phyloP scores from a whole-genome alignment of 2,888 invertebrate species.

The Rhyacophila evoluta region DNA sequence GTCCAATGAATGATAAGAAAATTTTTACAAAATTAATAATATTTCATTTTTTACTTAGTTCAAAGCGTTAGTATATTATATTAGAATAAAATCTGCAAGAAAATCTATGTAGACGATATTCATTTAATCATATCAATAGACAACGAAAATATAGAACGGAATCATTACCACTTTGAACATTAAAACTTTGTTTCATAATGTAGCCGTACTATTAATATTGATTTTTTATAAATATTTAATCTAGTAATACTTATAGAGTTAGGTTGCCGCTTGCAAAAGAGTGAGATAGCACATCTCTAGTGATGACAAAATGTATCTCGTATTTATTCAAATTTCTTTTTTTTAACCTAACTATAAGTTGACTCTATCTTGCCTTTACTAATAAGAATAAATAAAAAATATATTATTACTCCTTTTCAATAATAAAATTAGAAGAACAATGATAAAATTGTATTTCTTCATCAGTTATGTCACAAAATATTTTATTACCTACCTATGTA shows the following conservation, averaged over 20 bases:
- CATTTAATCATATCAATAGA: constrained; percentile 22
- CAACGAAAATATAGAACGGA: neutral
- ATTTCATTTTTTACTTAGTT: too few species aligned
- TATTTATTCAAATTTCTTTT: neutral
- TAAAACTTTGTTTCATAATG: neutral
- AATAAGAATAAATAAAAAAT: constrained; percentile 2
- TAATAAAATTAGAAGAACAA: neutral
- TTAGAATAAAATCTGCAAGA: too few species aligned
- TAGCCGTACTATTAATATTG: neutral
- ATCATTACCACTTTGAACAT: neutral
- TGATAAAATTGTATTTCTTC: neutral
- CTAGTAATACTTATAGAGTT: neutral
- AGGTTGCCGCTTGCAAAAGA: neutral
- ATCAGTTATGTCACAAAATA: constrained; percentile 11
- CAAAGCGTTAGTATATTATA: too few species aligned
- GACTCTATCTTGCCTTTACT: constrained; percentile 22
- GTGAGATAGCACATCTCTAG: neutral
- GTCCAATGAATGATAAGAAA: too few species aligned
- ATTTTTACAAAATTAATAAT: too few species aligned
- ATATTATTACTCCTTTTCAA: constrained; percentile 2
- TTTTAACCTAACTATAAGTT: neutral
- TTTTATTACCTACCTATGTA: constrained; percentile 10
- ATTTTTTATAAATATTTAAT: neutral
- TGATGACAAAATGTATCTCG: neutral
- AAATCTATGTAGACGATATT: neutral